phyloP scores from a whole-genome alignment of 2,113 vertebrate species.

The Ageneiosus marmoratus region DNA sequence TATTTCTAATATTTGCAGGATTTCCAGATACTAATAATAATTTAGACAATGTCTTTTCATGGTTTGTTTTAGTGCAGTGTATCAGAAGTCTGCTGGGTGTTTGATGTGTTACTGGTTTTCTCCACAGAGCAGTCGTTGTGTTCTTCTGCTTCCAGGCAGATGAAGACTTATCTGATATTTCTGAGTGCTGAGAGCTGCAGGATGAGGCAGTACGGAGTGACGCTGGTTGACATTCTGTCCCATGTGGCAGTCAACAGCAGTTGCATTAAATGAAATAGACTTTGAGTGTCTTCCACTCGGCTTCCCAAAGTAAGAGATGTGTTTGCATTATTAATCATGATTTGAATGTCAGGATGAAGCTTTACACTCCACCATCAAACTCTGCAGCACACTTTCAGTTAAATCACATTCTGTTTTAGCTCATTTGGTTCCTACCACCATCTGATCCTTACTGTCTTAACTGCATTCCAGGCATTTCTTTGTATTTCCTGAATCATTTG shows the following conservation, averaged over 20 bases:
- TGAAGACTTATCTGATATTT: not conserved
- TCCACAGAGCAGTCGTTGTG: conserved; percentile 32
- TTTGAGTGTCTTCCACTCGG: conserved; percentile 72
- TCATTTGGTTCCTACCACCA: not conserved
- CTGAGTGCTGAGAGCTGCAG: conserved; percentile 49
- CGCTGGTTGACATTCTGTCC: conserved; percentile 63
- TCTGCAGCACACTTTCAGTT: not conserved
- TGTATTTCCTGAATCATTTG: no score
- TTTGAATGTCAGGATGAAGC: conserved; percentile 78
- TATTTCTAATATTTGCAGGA: conserved; percentile 2
- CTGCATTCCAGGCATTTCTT: no score
- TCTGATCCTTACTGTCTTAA: no score
- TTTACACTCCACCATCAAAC: not conserved
- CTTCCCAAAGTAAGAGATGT: conserved; percentile 63
- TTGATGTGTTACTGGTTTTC: conserved; percentile 12
- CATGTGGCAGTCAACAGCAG: conserved; percentile 55
- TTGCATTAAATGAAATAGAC: conserved; percentile 67
- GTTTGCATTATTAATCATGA: conserved; percentile 79
- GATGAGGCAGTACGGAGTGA: conserved; percentile 50
- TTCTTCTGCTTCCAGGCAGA: conserved; percentile 31
- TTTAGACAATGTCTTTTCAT: conserved; percentile 54
- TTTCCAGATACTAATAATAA: not conserved
- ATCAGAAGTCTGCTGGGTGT: conserved; percentile 39
- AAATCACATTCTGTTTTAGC: not conserved
- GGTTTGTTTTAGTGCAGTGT: conserved; percentile 44